These are phyloP conservation scores for Bellardia pandia DNA, from an alignment of 2,888 invertebrate species.

Conservation along the genomic window DNA sequence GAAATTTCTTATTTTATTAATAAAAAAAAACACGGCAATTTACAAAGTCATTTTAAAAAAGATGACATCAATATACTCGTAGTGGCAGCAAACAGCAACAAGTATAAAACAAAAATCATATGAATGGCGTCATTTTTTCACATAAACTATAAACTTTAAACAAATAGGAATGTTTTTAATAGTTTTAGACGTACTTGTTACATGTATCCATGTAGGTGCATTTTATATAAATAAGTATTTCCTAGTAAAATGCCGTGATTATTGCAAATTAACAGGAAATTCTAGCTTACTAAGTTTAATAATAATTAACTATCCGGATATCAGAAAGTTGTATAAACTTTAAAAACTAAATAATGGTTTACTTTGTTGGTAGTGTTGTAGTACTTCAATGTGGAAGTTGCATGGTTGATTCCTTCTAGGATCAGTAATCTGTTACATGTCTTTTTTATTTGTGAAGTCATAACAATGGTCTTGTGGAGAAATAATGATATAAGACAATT, in stretches of 20 bases:
- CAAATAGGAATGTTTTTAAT: conserved; percentile 7
- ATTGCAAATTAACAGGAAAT: not conserved
- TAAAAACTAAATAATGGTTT: no score
- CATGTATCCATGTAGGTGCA: not conserved
- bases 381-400: no score
- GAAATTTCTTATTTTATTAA: conserved; percentile 48
- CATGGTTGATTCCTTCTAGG: no score
- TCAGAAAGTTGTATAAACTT: no score
- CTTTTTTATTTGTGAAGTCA: no score
- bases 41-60: conserved; percentile 58
- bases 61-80: conserved; percentile 56
- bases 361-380: no score
- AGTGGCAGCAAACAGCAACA: conserved; percentile 25
- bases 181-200: not conserved
- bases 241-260: not conserved
- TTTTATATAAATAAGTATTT: not conserved
- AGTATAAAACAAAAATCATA: conserved; percentile 25
- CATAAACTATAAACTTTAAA: conserved; percentile 40
- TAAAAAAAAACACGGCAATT: conserved; percentile 50
- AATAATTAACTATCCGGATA: no score
- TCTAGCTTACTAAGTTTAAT: no score
- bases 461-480: no score
- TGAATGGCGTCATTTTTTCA: conserved; percentile 67
- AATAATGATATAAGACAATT: no score
- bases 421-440: no score